A percentile compares a stretch with the other conserved stretches of the same genome.
These are phyloP conservation scores for Ridgeia piscesae DNA, from an alignment of 1,140 invertebrate species.

Conservation along the genomic window DNA sequence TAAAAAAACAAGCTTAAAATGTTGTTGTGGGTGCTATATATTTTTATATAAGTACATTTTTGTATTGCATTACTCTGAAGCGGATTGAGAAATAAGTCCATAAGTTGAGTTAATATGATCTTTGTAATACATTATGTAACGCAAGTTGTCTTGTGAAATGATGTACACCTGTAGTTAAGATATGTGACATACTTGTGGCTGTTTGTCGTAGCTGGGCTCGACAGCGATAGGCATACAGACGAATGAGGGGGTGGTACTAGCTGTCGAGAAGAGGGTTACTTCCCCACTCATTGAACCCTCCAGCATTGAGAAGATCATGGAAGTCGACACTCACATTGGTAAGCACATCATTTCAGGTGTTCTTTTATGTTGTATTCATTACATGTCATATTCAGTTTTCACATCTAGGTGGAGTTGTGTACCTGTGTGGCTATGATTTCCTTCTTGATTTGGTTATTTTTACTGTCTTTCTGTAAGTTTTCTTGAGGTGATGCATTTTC, in stretches of 20 bases:
- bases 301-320: slow-evolving; percentile 94
- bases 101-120: too few species aligned
- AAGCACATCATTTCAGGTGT: slow-evolving; percentile 24
- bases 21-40: too few species aligned
- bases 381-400: slow-evolving; percentile 19
- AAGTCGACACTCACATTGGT: slow-evolving; percentile 94
- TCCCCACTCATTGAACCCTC: slow-evolving; percentile 94
- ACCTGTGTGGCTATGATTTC: too few species aligned
- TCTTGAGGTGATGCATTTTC: too few species aligned
- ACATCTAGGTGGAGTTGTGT: not conserved
- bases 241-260: slow-evolving; percentile 89
- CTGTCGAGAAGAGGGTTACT: slow-evolving; percentile 97
- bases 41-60: too few species aligned
- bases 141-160: not conserved
- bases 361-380: not conserved
- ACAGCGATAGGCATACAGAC: slow-evolving; percentile 98
- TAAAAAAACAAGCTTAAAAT: too few species aligned
- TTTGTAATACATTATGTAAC: too few species aligned
- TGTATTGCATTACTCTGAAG: too few species aligned
- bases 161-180: not conserved
- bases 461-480: too few species aligned
- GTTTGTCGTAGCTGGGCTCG: slow-evolving; percentile 74
- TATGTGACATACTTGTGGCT: not conserved
- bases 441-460: too few species aligned
- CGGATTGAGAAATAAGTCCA: too few species aligned